Evolutionary conservation across 2,888 invertebrate species (phyloP), one percentile per base, ranked within the genome.

Genomic region (Tachystola acroxantha): DNA sequence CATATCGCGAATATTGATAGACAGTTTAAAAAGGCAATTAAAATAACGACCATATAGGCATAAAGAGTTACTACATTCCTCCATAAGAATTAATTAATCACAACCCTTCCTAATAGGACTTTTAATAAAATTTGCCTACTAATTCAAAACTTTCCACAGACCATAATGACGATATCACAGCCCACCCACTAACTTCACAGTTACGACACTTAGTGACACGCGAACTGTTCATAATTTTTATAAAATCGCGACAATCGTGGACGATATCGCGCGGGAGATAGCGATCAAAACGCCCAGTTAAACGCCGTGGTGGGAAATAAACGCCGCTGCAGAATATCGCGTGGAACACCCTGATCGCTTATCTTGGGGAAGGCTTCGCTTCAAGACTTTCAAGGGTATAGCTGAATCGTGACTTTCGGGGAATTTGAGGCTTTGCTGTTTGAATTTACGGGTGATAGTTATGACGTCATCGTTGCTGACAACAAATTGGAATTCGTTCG

Each of bases 171-270:
- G 22, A 30, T 25, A 34, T 37, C 20, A 28, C 29, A 30, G 22
- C 9, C 27, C 36, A 29, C 32, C 53, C 54, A 16, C 41, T 40
- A 36, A 36, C 37, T 45, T 48, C 41, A 6, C 16, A 16, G n/a
- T n/a, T n/a, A 43, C 49, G 48, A 45, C 52, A 51, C 50, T 65
- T 60, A 57, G 44, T 48, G 52, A 48, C 69, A 70, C 66, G 69
- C 69, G 51, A 68, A 34, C 36, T 27, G 34, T 40, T 43, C 48
- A 56, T 57, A 52, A 48, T 44, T 53, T 31, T 22, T 24, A 7
- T 44, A 49, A 30, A 35, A 42, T 48, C 43, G 45, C 50, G 57
- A 60, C 56, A 56, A 42, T 45, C 42, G 39, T 45, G 28, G 29
- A 40, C 40, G 48, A 46, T 44, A 38, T 39, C 24, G 24, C 5